Percentiles rank a stretch among this genome's conserved stretches.
These are phyloP conservation scores for Troilus luridus DNA, from an alignment of 2,888 invertebrate genomes.

Conservation along the genomic window DNA sequence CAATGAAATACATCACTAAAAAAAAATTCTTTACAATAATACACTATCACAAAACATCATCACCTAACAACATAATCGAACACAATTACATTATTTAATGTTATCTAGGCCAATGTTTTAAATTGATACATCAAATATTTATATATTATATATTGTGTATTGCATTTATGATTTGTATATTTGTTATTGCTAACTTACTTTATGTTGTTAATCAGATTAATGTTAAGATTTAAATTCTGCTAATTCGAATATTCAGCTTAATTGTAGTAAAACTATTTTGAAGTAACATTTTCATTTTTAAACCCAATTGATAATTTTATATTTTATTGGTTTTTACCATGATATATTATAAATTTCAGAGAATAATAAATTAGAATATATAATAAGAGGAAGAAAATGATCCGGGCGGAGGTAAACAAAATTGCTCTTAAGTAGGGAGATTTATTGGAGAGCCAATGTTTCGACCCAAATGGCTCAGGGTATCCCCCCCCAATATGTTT, in stretches of 20 bases:
- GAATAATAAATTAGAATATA: no score
- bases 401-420: no score
- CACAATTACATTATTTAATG: background rate
- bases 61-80: background rate
- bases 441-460: no score
- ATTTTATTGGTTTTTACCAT: no score
- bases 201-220: background rate
- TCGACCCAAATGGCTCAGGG: no score
- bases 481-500: no score
- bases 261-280: background rate
- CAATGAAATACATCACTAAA: background rate
- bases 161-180: constrained; percentile 48
- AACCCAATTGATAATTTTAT: background rate
- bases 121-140: background rate
- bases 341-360: no score
- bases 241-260: background rate
- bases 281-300: background rate
- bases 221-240: background rate
- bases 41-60: background rate
- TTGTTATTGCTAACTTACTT: constrained; percentile 27
- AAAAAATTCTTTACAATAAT: background rate
- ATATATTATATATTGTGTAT: constrained; percentile 20
- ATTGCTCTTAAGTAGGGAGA: no score
- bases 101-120: background rate
- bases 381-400: no score